Conservation (phyloP, 2,888 invertebrate species). For the Actias luna region DNA sequence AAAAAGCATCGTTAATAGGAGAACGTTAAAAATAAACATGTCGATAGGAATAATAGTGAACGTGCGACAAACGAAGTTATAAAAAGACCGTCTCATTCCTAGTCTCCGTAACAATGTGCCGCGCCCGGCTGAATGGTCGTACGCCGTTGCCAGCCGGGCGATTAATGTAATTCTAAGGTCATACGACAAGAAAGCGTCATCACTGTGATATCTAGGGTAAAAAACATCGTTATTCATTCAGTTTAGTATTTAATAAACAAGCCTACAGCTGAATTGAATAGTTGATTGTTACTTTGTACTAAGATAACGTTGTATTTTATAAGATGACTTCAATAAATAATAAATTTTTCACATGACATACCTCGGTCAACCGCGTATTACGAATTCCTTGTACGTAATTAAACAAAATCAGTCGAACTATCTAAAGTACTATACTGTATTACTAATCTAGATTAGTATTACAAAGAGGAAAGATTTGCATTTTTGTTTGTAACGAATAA, state of each 20-base stretch:
- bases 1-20: neutral
- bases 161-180: constrained; percentile 5
- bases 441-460: no score
- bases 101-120: constrained; percentile 28
- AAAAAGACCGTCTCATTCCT: constrained; percentile 43
- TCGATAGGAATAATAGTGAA: constrained; percentile 38
- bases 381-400: no score
- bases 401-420: no score
- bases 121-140: neutral
- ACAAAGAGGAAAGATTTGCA: no score
- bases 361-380: no score
- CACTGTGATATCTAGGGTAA: neutral
- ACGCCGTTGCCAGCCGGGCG: constrained; percentile 24
- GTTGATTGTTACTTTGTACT: no score
- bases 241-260: neutral
- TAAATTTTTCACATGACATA: no score
- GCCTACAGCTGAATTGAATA: no score
- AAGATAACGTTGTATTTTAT: no score
- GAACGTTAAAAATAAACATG: constrained; percentile 25
- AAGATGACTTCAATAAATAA: no score
- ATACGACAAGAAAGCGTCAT: neutral
- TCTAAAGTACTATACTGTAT: no score
- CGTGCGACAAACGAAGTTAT: constrained; percentile 43
- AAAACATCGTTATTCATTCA: neutral
- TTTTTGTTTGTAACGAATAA: no score